Conservation (phyloP, 2,113 vertebrate species). For the Phocoena sinus region DNA sequence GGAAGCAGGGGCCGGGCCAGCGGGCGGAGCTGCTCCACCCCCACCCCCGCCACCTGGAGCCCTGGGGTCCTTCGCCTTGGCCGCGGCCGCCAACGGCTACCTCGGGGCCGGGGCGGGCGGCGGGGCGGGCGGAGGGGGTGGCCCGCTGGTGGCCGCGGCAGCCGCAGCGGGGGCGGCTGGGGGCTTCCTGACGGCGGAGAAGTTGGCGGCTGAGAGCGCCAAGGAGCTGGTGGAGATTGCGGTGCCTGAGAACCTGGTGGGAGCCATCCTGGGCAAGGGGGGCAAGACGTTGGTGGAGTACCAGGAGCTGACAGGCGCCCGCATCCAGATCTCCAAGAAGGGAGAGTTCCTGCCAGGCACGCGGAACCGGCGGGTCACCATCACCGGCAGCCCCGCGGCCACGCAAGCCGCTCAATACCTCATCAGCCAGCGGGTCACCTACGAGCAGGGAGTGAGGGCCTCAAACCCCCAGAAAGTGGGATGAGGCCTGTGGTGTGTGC, state of each 20-base stretch:
- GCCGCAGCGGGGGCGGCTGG: conserved; percentile 88
- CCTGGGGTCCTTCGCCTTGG: conserved; percentile 87
- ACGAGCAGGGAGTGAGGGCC: conserved; percentile 94
- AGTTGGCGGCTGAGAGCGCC: conserved; percentile 87
- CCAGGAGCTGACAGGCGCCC: conserved; percentile 94
- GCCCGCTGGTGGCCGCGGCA: conserved; percentile 77
- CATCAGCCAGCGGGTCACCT: conserved; percentile 96
- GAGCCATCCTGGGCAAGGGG: conserved; percentile 94
- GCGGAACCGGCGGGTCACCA: conserved; percentile 96
- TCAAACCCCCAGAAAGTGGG: conserved; percentile 97
- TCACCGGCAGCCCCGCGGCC: conserved; percentile 93
- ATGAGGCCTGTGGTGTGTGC: conserved; percentile 72
- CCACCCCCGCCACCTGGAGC: conserved; percentile 85
- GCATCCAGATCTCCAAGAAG: conserved; percentile 97
- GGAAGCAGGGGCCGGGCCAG: conserved; percentile 86
- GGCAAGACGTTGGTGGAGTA: conserved; percentile 97
- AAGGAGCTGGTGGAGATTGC: conserved; percentile 96
- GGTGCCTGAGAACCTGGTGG: conserved; percentile 94
- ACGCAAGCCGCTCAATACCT: conserved; percentile 96
- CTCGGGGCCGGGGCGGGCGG: conserved; percentile 88
- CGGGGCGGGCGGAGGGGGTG: conserved; percentile 80
- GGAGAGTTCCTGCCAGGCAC: conserved; percentile 96
- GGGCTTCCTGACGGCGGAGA: conserved; percentile 90
- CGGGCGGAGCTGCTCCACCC: conserved; percentile 83
- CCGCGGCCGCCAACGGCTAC: conserved; percentile 90